Base-by-base conservation (phyloP, 2,888 invertebrate species). In the Listrodromus nycthemerus region DNA sequence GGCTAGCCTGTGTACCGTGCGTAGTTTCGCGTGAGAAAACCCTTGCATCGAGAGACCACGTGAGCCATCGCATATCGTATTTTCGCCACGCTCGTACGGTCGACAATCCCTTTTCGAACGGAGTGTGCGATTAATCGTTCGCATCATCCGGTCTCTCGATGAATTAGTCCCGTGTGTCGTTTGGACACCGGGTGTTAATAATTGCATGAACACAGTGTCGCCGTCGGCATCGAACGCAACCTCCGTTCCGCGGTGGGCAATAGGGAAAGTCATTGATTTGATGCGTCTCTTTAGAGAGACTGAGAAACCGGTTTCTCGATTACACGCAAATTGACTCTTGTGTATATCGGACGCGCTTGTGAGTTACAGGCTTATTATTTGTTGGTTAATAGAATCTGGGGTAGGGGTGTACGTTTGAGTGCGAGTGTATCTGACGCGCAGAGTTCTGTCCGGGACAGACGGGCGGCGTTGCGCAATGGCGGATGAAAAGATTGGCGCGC, bases 41-140 rank as follows among this genome's bases (percentile, higher is more conserved):
- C n/a, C n/a, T n/a, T n/a, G n/a, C n/a, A n/a, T n/a, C n/a, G n/a
- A n/a, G n/a, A 33, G 3, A 33, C 33, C 33, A 82, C 84, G 82
- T 85, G 80, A 79, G 75, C 81, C 61, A 74, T 27, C 74, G 63
- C 52, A 69, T 73, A 83, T 83, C 82, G 75, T 82, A 86, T 87
- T 87, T 69, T 80, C 84, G 66, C 16, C 76, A 61, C 67, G 50
- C 19, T 58, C 27, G 50, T 67, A 21, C 77, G 83, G 37, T 80
- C 5, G 73, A 37, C 52, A 74, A 75, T 52, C 69, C 19, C 45
- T 78, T 41, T 82, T 70, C 65, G 80, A 67, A 82, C 74, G 48
- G 30, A 4, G 41, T 41, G 41, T 3, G 2, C 41, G 2, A 0
- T 13, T 41, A 2, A 10, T 41, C 41, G 3, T 2, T 41, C 13